These are phyloP conservation scores for Procavia capensis DNA, from an alignment of 2,113 vertebrate genomes.

Conservation along the genomic window DNA sequence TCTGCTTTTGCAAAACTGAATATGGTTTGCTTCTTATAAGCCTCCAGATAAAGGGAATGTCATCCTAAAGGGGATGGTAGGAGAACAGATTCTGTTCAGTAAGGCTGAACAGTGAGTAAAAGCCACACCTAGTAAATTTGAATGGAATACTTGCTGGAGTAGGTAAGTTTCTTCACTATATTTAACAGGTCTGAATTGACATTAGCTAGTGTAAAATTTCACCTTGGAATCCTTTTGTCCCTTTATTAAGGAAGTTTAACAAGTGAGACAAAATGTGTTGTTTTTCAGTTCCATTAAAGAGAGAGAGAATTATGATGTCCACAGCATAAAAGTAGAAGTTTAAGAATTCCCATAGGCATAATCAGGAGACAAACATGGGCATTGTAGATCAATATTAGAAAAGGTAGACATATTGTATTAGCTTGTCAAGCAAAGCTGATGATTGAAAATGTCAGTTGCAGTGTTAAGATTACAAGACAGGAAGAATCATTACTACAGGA, in stretches of 20 bases:
- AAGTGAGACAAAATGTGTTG: constrained; percentile 56
- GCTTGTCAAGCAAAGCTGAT: constrained; percentile 17
- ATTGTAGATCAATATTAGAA: constrained; percentile 23
- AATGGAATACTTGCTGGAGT: constrained; percentile 35
- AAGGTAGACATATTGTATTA: neutral
- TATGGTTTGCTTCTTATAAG: constrained; percentile 81
- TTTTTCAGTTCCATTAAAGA: constrained; percentile 50
- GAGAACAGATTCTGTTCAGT: constrained; percentile 72
- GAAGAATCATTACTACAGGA: neutral
- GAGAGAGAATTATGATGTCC: constrained; percentile 34
- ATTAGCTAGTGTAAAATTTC: constrained; percentile 44
- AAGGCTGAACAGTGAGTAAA: constrained; percentile 71
- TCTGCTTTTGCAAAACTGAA: constrained; percentile 69
- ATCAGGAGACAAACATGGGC: neutral
- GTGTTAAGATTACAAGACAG: constrained; percentile 10
- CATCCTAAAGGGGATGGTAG: constrained; percentile 80
- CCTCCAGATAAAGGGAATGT: constrained; percentile 82
- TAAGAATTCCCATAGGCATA: neutral
- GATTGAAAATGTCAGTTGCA: constrained; percentile 23
- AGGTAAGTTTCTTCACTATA: constrained; percentile 37
- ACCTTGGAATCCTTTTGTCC: constrained; percentile 60
- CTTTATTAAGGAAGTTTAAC: constrained; percentile 62
- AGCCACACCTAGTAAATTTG: constrained; percentile 65
- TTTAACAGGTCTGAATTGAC: constrained; percentile 60
- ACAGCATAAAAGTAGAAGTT: neutral